A percentile compares a stretch with the other conserved stretches of the same genome.
Evolutionary conservation across 2,888 invertebrate species (phyloP).

Genomic region (Ellobium chinense): DNA sequence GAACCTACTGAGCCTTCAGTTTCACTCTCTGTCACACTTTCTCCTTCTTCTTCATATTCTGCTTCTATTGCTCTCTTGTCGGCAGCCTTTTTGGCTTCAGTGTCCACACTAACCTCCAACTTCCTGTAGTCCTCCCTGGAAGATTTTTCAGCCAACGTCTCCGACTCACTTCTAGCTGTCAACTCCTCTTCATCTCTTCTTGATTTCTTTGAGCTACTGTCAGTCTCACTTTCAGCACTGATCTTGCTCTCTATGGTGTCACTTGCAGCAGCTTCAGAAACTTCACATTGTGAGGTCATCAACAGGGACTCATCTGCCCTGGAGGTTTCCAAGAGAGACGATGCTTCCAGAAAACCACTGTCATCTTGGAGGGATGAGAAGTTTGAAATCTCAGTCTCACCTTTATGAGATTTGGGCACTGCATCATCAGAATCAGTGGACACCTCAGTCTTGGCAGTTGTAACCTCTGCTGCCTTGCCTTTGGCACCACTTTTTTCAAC

Average conservation of each 20-base stretch:
- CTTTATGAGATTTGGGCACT: neutral
- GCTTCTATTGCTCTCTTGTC: neutral
- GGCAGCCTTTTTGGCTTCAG: neutral
- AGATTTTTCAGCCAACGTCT: neutral
- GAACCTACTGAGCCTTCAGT: conserved; percentile 13
- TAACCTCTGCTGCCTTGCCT: neutral
- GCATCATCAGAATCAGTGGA: no score
- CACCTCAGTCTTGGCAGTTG: neutral
- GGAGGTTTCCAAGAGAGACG: no score
- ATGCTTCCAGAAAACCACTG: neutral
- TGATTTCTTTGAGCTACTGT: neutral
- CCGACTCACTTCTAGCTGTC: neutral
- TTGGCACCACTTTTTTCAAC: neutral
- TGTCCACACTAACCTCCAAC: neutral
- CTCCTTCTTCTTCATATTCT: neutral
- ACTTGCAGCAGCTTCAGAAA: neutral
- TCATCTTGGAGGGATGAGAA: neutral
- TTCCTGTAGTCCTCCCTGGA: neutral
- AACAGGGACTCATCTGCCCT: neutral
- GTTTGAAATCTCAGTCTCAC: neutral
- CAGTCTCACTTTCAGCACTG: neutral
- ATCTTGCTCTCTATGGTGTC: neutral
- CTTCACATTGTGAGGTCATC: neutral
- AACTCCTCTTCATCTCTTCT: neutral
- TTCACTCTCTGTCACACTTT: conserved; percentile 29